These are phyloP conservation scores for Pentamera pediparva DNA, from an alignment of 53 echinoderm and acorn worm species.

Conservation along the genomic window DNA sequence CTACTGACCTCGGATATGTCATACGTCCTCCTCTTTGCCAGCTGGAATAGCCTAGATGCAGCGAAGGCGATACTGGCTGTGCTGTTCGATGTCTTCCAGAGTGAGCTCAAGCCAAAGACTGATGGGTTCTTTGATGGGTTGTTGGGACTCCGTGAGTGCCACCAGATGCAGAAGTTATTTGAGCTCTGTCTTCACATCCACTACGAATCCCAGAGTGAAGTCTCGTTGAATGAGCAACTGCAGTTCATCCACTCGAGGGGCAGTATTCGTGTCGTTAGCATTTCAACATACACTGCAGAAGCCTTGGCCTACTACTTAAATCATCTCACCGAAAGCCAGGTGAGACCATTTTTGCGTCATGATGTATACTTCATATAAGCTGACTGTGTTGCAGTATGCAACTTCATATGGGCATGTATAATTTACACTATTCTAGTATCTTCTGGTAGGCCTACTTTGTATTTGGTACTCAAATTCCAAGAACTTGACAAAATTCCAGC, in stretches of 20 bases:
- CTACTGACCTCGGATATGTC: not conserved
- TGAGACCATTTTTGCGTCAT: too few species aligned
- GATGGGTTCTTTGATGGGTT: not conserved
- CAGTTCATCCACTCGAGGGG: not conserved
- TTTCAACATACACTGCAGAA: slow-evolving; percentile 3
- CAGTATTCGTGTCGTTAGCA: not conserved
- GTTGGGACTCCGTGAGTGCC: slow-evolving; percentile 6
- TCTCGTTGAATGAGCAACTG: not conserved
- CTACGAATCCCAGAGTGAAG: slow-evolving; percentile 7
- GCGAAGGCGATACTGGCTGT: slow-evolving; percentile 5
- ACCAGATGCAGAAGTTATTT: slow-evolving; percentile 14
- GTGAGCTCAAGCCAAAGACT: not conserved
- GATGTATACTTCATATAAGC: too few species aligned
- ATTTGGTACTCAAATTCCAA: too few species aligned
- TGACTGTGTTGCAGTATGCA: too few species aligned
- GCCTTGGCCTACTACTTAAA: slow-evolving; percentile 17
- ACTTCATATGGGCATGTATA: too few species aligned
- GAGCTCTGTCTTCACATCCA: slow-evolving; percentile 13
- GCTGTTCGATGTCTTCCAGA: not conserved
- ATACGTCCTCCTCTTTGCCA: slow-evolving; percentile 16
- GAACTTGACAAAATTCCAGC: too few species aligned
- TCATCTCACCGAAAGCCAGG: not conserved
- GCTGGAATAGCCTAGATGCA: slow-evolving; percentile 5
- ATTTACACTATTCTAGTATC: too few species aligned
- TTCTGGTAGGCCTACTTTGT: too few species aligned